Evolutionary conservation across 2,888 invertebrate genomes (phyloP).

Genomic region (Mesopsocus fuscifrons): DNA sequence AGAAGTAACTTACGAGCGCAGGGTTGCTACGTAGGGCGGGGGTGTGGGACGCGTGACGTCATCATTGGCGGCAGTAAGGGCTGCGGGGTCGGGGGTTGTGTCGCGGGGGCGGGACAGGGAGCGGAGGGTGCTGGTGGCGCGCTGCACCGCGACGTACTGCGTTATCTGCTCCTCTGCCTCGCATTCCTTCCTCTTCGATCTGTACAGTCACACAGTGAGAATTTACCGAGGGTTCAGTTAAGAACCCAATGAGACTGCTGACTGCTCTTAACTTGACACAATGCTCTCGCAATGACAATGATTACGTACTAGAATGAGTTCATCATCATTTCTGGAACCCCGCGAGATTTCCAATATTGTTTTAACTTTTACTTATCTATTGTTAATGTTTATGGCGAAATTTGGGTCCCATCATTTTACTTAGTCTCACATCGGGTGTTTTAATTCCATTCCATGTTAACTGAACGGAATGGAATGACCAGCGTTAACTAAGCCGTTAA

Average conservation of each 20-base stretch:
- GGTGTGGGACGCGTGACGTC: slow-evolving; percentile 31
- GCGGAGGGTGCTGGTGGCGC: slow-evolving; percentile 37
- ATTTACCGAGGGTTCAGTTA: slow-evolving; percentile 10
- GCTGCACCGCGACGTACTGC: slow-evolving; percentile 37
- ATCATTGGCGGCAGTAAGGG: slow-evolving; percentile 18
- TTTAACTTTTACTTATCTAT: no score
- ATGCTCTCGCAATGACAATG: no score
- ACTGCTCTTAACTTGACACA: neutral
- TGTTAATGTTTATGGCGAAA: no score
- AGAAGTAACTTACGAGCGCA: slow-evolving; percentile 26
- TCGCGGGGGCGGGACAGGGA: slow-evolving; percentile 33
- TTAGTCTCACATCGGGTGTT: no score
- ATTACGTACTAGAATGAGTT: no score
- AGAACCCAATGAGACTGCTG: slow-evolving; percentile 10
- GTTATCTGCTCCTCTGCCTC: slow-evolving; percentile 37
- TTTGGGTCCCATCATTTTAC: no score
- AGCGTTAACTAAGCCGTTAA: neutral
- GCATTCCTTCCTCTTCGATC: neutral
- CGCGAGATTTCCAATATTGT: no score
- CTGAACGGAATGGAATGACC: neutral
- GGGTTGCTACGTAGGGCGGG: slow-evolving; percentile 35
- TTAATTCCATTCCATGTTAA: no score
- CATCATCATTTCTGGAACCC: no score
- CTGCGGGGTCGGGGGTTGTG: slow-evolving; percentile 21
- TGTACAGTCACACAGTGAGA: neutral